phyloP scores from a whole-genome alignment of 2,113 vertebrate genomes.

The Hippopotamus amphibius region DNA sequence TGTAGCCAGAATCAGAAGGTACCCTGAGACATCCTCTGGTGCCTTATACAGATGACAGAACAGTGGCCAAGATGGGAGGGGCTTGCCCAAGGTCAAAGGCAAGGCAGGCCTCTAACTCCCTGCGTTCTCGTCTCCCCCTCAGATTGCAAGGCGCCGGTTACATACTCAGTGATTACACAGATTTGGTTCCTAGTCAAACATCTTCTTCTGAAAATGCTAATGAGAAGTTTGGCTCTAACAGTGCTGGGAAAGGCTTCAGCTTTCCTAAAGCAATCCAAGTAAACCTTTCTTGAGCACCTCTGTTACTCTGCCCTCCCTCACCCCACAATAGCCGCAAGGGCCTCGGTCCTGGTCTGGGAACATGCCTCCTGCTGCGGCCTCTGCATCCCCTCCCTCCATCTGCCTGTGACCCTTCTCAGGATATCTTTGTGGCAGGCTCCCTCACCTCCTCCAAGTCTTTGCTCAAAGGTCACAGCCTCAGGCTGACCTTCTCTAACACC shows the following conservation, averaged over 20 bases:
- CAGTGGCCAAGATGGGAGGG: background rate
- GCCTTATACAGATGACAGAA: background rate
- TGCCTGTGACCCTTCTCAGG: background rate
- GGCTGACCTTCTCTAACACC: background rate
- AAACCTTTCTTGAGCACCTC: background rate
- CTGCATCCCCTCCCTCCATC: background rate
- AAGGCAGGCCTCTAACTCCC: background rate
- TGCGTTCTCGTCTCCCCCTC: background rate
- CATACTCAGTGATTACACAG: background rate
- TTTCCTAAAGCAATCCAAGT: background rate
- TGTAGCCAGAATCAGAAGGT: background rate
- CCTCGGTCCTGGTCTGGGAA: background rate
- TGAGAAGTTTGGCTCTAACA: background rate
- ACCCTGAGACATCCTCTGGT: background rate
- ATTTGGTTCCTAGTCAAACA: background rate
- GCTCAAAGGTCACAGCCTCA: background rate
- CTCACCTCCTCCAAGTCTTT: background rate
- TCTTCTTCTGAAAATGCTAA: background rate
- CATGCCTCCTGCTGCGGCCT: rapidly evolving
- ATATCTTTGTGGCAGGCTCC: background rate
- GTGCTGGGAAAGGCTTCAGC: background rate
- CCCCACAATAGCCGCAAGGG: background rate
- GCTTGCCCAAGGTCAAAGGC: background rate
- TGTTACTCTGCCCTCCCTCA: background rate
- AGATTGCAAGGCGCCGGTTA: background rate